Percentiles rank a stretch among this genome's conserved stretches.
phyloP scores from a whole-genome alignment of 92 coral and sea anemone genomes.

The Phenganax stokvisi region DNA sequence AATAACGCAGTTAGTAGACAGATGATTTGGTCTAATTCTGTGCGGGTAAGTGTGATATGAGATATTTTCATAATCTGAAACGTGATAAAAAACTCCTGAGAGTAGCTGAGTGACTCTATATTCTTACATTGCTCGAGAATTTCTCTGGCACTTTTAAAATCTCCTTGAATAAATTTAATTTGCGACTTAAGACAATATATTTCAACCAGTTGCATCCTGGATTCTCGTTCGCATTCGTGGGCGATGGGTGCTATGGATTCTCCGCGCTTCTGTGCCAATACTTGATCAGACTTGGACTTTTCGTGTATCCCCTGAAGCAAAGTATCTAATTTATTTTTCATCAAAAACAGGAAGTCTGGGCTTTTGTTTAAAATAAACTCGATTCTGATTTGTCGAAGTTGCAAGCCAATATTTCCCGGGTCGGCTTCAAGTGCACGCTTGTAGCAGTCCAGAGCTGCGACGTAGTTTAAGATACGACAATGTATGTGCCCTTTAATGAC shows the following conservation, averaged over 20 bases:
- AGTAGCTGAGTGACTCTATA: background rate
- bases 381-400: background rate
- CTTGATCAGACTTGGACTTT: background rate
- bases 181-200: too few relatives aligned
- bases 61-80: background rate
- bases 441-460: background rate
- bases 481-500: background rate
- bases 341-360: background rate
- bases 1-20: conserved; percentile 12
- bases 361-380: background rate
- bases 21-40: background rate
- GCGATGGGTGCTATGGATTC: too few relatives aligned
- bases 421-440: background rate
- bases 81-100: background rate
- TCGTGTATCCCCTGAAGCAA: background rate
- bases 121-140: conserved; percentile 3
- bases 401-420: background rate
- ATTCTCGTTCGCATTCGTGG: too few relatives aligned
- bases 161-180: too few relatives aligned
- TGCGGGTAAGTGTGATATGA: background rate
- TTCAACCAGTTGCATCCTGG: too few relatives aligned
- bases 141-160: background rate
- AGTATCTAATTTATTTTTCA: background rate
- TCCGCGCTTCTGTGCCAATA: too few relatives aligned
- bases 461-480: conserved; percentile 7